Conservation (phyloP, 2,113 vertebrate genomes). For the Ophthalmolycus amberensis region DNA sequence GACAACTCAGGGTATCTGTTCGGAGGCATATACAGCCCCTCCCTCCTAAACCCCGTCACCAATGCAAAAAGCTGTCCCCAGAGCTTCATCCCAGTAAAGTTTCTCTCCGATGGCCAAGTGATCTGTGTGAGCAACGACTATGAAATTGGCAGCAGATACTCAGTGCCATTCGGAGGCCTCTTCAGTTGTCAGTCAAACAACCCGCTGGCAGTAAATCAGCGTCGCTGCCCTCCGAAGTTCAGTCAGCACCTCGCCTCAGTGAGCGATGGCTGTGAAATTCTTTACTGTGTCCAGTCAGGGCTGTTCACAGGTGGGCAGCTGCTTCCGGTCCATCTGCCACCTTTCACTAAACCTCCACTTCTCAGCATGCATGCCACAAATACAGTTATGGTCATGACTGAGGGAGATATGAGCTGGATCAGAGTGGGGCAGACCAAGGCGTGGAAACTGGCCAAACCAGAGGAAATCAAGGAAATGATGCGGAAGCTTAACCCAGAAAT, state of each 20-base stretch:
- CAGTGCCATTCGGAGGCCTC: slow-evolving; percentile 90
- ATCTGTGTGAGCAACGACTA: slow-evolving; percentile 89
- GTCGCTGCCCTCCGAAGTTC: slow-evolving; percentile 87
- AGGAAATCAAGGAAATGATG: slow-evolving; percentile 75
- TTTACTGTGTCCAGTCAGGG: slow-evolving; percentile 88
- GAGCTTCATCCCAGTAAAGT: slow-evolving; percentile 75
- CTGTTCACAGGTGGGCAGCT: slow-evolving; percentile 84
- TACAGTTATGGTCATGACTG: slow-evolving; percentile 87
- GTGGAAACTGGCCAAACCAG: slow-evolving; percentile 83
- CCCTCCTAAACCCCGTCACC: slow-evolving; percentile 84
- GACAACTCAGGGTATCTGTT: slow-evolving; percentile 87
- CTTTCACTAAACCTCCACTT: slow-evolving; percentile 84
- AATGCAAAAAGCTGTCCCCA: slow-evolving; percentile 86
- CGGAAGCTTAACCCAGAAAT: slow-evolving; percentile 2
- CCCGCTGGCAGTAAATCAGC: slow-evolving; percentile 71
- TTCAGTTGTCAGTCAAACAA: slow-evolving; percentile 91
- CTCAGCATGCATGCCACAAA: slow-evolving; percentile 76
- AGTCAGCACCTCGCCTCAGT: slow-evolving; percentile 90
- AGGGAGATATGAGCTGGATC: slow-evolving; percentile 85
- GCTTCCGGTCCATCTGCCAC: slow-evolving; percentile 84
- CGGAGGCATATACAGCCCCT: slow-evolving; percentile 87
- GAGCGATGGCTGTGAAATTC: slow-evolving; percentile 90
- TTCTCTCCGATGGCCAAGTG: slow-evolving; percentile 84
- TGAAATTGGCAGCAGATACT: slow-evolving; percentile 74
- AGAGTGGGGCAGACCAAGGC: slow-evolving; percentile 80